A percentile compares a stretch with the other conserved stretches of the same genome.
These are phyloP conservation scores for Amblyraja radiata DNA, from an alignment of 2,797 vertebrate species.

Conservation along the genomic window DNA sequence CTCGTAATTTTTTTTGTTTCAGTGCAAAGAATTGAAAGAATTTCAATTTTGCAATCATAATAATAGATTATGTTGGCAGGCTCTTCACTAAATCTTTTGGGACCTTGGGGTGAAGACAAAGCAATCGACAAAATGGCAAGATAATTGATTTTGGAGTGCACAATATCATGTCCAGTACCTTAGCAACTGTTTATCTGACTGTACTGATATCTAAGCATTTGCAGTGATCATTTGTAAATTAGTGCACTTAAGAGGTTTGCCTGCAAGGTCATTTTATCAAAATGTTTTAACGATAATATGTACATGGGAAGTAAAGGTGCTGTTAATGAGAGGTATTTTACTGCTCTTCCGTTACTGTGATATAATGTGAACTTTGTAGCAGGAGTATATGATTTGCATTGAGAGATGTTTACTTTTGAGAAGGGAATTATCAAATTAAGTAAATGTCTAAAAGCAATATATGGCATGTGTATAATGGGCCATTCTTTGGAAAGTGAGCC, in stretches of 20 bases:
- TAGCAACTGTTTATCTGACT: background rate
- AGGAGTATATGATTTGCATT: background rate
- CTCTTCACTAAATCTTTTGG: background rate
- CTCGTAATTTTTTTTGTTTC: background rate
- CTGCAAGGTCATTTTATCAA: background rate
- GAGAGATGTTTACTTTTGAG: background rate
- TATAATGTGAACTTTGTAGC: no score
- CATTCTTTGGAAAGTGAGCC: no score
- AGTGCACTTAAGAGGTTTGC: background rate
- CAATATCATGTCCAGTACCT: background rate
- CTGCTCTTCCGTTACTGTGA: background rate
- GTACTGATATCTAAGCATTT: background rate
- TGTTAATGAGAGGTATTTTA: background rate
- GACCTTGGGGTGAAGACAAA: background rate
- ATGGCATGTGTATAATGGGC: background rate
- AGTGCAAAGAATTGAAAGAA: background rate
- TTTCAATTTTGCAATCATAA: background rate
- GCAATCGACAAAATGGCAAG: background rate
- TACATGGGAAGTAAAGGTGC: background rate
- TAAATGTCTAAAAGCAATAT: background rate
- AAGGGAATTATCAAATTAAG: background rate
- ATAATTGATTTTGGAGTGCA: constrained; percentile 2
- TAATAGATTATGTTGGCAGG: background rate
- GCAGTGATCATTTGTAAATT: background rate
- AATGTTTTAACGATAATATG: background rate